Percentiles rank a stretch among this genome's conserved stretches.
Evolutionary conservation across 2,888 invertebrate species (phyloP).

Genomic region (Metallyticus violacea): DNA sequence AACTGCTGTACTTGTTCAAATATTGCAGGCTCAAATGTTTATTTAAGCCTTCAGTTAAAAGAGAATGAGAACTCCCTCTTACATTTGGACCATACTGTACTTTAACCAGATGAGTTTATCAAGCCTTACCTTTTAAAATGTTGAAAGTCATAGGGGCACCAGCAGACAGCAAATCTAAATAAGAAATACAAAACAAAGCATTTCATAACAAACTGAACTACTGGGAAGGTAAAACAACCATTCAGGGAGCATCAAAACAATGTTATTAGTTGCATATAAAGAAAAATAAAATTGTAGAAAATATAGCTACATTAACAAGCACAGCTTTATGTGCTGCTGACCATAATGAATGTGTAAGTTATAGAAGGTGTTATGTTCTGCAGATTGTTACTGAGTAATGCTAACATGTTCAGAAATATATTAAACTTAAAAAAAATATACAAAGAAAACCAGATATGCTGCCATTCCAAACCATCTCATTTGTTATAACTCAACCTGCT

Average conservation of each 20-base stretch:
- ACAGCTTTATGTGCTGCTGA: not conserved
- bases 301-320: not conserved
- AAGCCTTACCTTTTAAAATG: slow-evolving; percentile 76
- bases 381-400: not conserved
- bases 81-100: not conserved
- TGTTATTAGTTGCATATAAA: slow-evolving; percentile 13
- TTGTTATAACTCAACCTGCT: not conserved
- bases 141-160: slow-evolving; percentile 81
- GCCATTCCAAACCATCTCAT: not conserved
- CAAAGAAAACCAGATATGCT: not conserved
- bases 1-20: no score
- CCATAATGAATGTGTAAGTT: not conserved
- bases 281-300: not conserved
- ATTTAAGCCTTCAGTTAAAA: no score
- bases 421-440: no score
- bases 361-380: not conserved
- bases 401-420: not conserved
- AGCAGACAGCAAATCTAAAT: slow-evolving; percentile 69
- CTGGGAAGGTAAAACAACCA: slow-evolving; percentile 11
- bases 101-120: not conserved
- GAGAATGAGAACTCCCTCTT: no score
- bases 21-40: no score
- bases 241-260: slow-evolving; percentile 1
- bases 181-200: slow-evolving; percentile 41
- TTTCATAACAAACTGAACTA: slow-evolving; percentile 30